phyloP scores from a whole-genome alignment of 1,140 invertebrate genomes.

The Heliconius melpomene region DNA sequence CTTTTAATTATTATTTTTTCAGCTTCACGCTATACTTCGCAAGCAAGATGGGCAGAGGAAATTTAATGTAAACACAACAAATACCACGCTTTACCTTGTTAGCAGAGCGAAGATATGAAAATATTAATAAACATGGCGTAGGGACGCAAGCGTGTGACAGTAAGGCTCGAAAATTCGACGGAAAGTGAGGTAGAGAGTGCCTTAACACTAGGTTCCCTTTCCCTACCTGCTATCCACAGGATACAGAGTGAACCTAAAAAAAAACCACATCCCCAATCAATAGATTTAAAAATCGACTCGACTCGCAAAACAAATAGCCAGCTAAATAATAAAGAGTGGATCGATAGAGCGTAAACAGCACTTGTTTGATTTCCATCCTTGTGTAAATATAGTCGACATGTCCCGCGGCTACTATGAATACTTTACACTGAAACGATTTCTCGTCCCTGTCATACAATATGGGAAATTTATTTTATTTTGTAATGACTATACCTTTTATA shows the following conservation, averaged over 20 bases:
- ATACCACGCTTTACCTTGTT: neutral
- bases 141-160: too few species aligned
- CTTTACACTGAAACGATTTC: constrained; percentile 5
- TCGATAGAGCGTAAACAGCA: constrained; percentile 26
- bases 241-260: too few species aligned
- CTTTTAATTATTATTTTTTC: neutral
- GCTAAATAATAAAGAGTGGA: constrained; percentile 24
- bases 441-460: neutral
- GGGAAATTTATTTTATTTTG: neutral
- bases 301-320: constrained; percentile 20
- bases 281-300: constrained; percentile 4
- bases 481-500: neutral
- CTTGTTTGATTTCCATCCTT: constrained; percentile 28
- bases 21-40: too few species aligned
- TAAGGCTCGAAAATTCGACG: too few species aligned
- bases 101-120: neutral
- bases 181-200: too few species aligned
- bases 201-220: too few species aligned
- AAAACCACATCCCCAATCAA: neutral
- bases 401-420: constrained; percentile 12
- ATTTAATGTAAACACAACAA: too few species aligned
- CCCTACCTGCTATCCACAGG: too few species aligned
- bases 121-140: too few species aligned
- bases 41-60: too few species aligned
- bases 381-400: constrained; percentile 24